Percentiles rank a stretch among this genome's conserved stretches.
Evolutionary conservation across 2,797 vertebrate genomes (phyloP).

Genomic region (Cygnus olor): DNA sequence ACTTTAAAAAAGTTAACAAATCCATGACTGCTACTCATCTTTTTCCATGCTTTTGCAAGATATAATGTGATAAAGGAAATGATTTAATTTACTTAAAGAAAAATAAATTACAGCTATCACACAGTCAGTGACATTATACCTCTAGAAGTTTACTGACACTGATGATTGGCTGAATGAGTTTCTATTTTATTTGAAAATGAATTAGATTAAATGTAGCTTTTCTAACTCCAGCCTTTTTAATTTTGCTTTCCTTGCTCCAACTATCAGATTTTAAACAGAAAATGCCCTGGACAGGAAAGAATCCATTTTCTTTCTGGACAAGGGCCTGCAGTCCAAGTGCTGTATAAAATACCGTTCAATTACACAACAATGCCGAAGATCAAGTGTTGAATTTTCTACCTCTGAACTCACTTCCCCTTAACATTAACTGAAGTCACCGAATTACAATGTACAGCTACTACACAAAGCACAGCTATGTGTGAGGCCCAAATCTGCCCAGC

Average conservation of each 20-base stretch:
- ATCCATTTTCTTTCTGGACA: background rate
- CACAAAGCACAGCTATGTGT: background rate
- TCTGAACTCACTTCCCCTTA: background rate
- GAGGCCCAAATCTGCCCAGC: background rate
- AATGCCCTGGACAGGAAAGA: background rate
- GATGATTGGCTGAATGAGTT: background rate
- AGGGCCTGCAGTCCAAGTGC: background rate
- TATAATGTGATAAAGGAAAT: background rate
- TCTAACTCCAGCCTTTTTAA: background rate
- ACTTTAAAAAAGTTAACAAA: background rate
- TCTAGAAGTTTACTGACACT: background rate
- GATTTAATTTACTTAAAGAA: background rate
- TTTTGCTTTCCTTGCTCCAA: background rate
- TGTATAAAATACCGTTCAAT: background rate
- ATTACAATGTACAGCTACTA: background rate
- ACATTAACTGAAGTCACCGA: background rate
- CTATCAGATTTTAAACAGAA: background rate
- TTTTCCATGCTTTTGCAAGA: background rate
- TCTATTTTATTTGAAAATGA: background rate
- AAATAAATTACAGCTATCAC: background rate
- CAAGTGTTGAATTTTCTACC: background rate
- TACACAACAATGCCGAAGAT: background rate
- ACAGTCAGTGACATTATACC: background rate
- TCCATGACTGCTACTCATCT: background rate
- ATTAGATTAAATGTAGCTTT: background rate